Evolutionary conservation across 64 coral and sea anemone genomes (phyloP), one percentile per base, ranked within the genome.

Genomic region (Orbicella faveolata): DNA sequence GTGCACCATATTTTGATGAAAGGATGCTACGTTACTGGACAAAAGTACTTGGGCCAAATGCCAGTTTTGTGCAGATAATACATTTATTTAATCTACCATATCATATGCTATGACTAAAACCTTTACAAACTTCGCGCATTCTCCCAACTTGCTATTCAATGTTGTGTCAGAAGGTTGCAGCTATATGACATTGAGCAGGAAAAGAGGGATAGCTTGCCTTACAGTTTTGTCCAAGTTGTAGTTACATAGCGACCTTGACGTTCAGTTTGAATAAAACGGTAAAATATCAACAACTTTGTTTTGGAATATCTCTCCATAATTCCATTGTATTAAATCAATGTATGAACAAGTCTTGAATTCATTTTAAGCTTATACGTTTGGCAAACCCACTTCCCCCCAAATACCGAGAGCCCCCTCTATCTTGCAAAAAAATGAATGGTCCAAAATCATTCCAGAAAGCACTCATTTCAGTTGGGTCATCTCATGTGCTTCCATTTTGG

Each of bases 391-490:
- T 41, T 41, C 39, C 39, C 39, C 39, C 39, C 39, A 41, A 41
- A 41, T 41, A 41, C 39, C 2, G 39, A 41, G 39, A 41, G 39
- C 39, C 39, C 39, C 39, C 39, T 41, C 39, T 41, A 41, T 41
- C 39, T 41, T 41, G 39, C 4, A 41, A 41, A 41, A 41, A 75
- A 73, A 66, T 75, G 3, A 75, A 75, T 75, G 73, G 73, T 35
- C 73, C 73, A 75, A 75, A 36, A 75, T 75, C 73, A 75, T 75
- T 75, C 73, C 73, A 75, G 73, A 75, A 75, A 75, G 73, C 73
- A 75, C 73, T 75, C 73, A 75, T 36, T 75, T 41, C 39, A 41
- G 39, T 41, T 41, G 39, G 39, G 39, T 41, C 39, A 63, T 3
- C 39, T 78, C 76, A 78, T 18, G 36, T 78, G 76, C 76, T 78